These are phyloP conservation scores for Sitodiplosis mosellana DNA, from an alignment of 1,140 invertebrate genomes.

Conservation along the genomic window DNA sequence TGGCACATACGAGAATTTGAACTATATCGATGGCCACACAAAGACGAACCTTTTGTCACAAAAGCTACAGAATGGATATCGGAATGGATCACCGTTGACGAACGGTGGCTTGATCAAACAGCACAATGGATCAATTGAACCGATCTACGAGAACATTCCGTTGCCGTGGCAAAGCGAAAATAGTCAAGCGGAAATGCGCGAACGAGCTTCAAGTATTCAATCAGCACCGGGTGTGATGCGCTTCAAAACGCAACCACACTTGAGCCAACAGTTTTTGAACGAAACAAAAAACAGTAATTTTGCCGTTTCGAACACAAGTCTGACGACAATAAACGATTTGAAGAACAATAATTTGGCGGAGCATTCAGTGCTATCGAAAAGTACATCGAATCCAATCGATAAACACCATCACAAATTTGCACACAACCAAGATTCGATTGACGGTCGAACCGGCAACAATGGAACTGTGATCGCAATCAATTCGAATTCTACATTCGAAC, in stretches of 20 bases:
- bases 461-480: too few relatives aligned
- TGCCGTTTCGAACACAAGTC: too few relatives aligned
- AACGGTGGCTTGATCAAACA: neutral
- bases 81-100: neutral
- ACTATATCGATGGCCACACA: slow-evolving; percentile 19
- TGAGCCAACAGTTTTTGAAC: neutral
- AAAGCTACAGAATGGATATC: neutral
- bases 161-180: slow-evolving; percentile 31
- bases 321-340: too few relatives aligned
- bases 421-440: neutral
- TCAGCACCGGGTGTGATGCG: slow-evolving; percentile 39
- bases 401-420: neutral
- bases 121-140: slow-evolving; percentile 27
- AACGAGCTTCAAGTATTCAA: slow-evolving; percentile 43
- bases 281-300: too few relatives aligned
- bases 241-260: neutral
- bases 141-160: slow-evolving; percentile 57
- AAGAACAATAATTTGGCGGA: neutral
- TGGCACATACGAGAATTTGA: slow-evolving; percentile 50
- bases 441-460: neutral
- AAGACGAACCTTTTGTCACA: neutral
- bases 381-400: neutral
- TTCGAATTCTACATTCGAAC: too few relatives aligned
- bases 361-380: neutral
- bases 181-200: slow-evolving; percentile 25